Base-by-base conservation (phyloP, 2,797 vertebrate species). In the Myotis findleyi region DNA sequence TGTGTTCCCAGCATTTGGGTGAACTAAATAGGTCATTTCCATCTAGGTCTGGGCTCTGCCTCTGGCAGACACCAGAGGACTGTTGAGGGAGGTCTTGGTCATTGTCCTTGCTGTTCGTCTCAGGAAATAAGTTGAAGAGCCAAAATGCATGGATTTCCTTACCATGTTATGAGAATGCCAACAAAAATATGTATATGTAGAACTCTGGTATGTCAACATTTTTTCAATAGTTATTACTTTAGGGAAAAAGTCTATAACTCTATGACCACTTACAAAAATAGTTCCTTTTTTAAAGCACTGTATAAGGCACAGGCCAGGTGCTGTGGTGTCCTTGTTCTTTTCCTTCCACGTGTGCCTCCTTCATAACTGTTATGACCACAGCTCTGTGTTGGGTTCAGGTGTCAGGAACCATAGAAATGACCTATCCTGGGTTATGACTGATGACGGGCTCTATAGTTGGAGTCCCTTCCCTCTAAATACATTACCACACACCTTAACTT, bases 1-100 rank as follows among this genome's bases (percentile, higher is more conserved):
- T 89, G 59, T 68, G 66, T 85, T 85, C 85, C 81, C 84, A 95
- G 87, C 73, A 23, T 77, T 87, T 84, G 68, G 59, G 79, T 80
- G 81, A 76, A 82, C 20, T 33, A 76, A 91, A 77, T 72, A 27
- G 84, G 73, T 84, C 81, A 55, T 95, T 87, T 93, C 72, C 49
- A 44, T 62, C 23, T 27, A 38, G 12, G n/a, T 91, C 92, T 93
- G 81, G 33, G 8, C 55, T 91, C 69, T 76, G 33, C 76, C 75
- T 93, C 41, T 87, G 57, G 83, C 66, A 80, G 75, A 93, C 53
- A 72, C 57, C 38, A 81, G 89, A 80, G 51, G 21, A 87, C 72
- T 80, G 2, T 72, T 36, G 12, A n/a, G 33, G 81, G 84, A 89
- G n/a, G 44, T 12, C 33, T 93, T 75, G 41, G 9, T 87, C 75